Base-by-base conservation (phyloP, 2,113 vertebrate genomes). In the Lamprologus ornatipinnis region DNA sequence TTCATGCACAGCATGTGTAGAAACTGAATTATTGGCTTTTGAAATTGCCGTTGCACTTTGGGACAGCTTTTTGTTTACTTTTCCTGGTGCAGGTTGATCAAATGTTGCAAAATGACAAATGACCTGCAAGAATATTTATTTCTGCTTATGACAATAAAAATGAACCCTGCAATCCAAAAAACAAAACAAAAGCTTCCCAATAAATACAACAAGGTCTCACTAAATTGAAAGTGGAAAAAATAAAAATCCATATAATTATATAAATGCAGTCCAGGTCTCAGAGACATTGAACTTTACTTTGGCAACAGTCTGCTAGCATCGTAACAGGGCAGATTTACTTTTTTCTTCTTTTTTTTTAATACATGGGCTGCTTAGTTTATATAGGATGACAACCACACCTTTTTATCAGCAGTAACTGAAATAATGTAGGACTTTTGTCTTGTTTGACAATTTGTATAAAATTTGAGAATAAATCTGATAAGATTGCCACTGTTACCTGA, bases 401-500 rank as follows among this genome's bases (percentile, higher is more conserved):
- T 68, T 37, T 37, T 23, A 45, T 15, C n/a, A 70, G 21, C 65
- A 15, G 65, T 70, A 23, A 70, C n/a, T 70, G 37, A 70, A 45
- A 26, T 15, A 0, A 70, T 45, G n/a, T 23, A 42, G 35, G n/a
- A 70, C n/a, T 70, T 70, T 70, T 70, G 37, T 42, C 21, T 42
- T 42, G 65, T 70, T 70, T 70, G 35, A 23, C 0, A 23, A 6
- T 68, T 40, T 68, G 63, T 3, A 40, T 40, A 23, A 40, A 40
- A 6, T 15, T 9, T 42, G 37, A 42, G 65, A 9, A 23, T 70
- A 70, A 42, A 70, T 26, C 65, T 42, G 35, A 70, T 23, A 70
- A 0, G 12, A 23, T 70, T 70, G 35, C 35, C n/a, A 23, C 1
- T 70, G 37, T 42, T 23, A 23, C n/a, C 0, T 15, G 37, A 68